Percentiles rank a stretch among this genome's conserved stretches.
phyloP scores from a whole-genome alignment of 2,888 invertebrate genomes.

The Drosophila anceps region DNA sequence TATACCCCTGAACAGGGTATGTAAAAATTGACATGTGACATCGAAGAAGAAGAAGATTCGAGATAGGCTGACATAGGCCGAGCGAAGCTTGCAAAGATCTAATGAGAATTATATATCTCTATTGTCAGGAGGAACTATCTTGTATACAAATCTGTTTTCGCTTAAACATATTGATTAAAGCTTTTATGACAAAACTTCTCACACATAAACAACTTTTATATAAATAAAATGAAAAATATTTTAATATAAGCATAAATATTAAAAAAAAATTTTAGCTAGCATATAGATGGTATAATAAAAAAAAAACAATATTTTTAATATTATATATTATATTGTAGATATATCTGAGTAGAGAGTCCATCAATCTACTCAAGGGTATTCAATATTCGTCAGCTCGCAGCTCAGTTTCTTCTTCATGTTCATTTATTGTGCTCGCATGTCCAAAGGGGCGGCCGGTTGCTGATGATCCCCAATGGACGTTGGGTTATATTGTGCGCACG shows the following conservation, averaged over 20 bases:
- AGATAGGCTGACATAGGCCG: neutral
- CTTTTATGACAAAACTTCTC: no score
- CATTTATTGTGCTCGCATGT: conserved; percentile 45
- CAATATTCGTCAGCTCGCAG: neutral
- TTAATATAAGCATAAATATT: neutral
- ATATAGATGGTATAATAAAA: no score
- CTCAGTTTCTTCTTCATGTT: conserved; percentile 10
- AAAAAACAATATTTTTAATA: neutral
- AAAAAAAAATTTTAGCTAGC: no score
- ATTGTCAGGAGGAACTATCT: neutral
- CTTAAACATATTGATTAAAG: no score
- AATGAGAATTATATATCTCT: no score
- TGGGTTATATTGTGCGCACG: conserved; percentile 72
- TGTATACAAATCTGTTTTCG: no score
- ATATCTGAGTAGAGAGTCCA: neutral
- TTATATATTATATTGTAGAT: neutral
- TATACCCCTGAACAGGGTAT: neutral
- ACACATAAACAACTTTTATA: neutral
- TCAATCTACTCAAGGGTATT: neutral
- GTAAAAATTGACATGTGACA: neutral
- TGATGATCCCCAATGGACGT: conserved; percentile 59
- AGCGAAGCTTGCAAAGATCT: neutral
- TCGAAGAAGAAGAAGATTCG: neutral
- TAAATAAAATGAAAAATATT: neutral
- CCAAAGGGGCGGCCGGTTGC: conserved; percentile 20